Conservation (phyloP, 2,113 vertebrate species). For the Caloenas nicobarica region DNA sequence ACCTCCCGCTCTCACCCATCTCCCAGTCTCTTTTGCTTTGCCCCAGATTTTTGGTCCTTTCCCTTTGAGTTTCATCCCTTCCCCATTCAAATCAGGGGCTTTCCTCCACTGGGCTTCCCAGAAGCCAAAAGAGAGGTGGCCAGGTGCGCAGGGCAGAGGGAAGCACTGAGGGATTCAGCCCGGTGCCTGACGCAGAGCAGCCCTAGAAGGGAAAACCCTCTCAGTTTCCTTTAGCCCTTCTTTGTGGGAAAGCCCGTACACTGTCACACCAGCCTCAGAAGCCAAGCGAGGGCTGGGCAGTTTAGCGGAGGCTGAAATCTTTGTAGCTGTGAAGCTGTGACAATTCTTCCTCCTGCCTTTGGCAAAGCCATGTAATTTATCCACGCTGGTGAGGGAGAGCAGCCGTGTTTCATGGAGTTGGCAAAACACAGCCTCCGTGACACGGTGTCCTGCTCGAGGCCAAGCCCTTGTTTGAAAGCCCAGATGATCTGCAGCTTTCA, state of each 20-base stretch:
- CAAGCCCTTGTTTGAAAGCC: background rate
- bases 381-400: fast-evolving
- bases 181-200: background rate
- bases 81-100: background rate
- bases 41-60: background rate
- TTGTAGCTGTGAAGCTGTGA: background rate
- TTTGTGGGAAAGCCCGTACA: background rate
- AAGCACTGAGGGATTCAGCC: background rate
- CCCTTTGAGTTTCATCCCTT: background rate
- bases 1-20: fast-evolving
- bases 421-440: background rate
- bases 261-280: background rate
- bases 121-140: background rate
- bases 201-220: background rate
- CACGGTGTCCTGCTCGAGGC: background rate
- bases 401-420: background rate
- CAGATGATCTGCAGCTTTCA: background rate
- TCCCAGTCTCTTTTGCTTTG: background rate
- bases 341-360: background rate
- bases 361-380: background rate
- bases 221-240: background rate
- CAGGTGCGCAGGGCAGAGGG: background rate
- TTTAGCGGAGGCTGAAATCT: background rate
- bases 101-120: background rate
- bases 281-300: background rate